phyloP scores from a whole-genome alignment of 2,888 invertebrate species.

The Mesorhabditis sp. region DNA sequence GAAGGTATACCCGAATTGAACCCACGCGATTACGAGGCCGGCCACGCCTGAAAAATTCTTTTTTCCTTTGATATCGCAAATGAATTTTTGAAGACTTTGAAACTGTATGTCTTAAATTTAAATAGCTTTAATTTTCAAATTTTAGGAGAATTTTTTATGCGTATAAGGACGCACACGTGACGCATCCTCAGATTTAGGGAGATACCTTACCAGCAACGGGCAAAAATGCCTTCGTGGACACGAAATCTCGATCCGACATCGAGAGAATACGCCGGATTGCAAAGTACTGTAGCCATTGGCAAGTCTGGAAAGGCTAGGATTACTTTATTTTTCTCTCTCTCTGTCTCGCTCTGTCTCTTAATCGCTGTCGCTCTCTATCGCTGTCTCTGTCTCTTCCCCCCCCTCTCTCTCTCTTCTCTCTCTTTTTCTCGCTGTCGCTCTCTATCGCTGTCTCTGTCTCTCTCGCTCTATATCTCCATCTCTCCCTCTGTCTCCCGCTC shows the following conservation, averaged over 20 bases:
- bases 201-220: constrained; percentile 33
- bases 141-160: no score
- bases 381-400: no score
- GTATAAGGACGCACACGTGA: no score
- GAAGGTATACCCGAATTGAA: constrained; percentile 52
- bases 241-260: constrained; percentile 43
- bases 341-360: no score
- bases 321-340: neutral
- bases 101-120: neutral
- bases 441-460: no score
- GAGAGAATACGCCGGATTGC: constrained; percentile 43
- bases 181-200: constrained; percentile 2
- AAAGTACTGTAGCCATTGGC: constrained; percentile 50
- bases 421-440: no score
- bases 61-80: no score
- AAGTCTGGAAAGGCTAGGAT: constrained; percentile 16
- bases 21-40: constrained; percentile 46
- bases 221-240: constrained; percentile 42
- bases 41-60: constrained; percentile 10
- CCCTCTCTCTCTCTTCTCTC: no score
- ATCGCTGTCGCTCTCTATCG: no score
- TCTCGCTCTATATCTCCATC: no score
- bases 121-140: neutral
- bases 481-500: no score
- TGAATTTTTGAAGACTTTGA: no score